Evolutionary conservation across 2,888 invertebrate genomes (phyloP).

Genomic region (Callyntrura guangdongensis): DNA sequence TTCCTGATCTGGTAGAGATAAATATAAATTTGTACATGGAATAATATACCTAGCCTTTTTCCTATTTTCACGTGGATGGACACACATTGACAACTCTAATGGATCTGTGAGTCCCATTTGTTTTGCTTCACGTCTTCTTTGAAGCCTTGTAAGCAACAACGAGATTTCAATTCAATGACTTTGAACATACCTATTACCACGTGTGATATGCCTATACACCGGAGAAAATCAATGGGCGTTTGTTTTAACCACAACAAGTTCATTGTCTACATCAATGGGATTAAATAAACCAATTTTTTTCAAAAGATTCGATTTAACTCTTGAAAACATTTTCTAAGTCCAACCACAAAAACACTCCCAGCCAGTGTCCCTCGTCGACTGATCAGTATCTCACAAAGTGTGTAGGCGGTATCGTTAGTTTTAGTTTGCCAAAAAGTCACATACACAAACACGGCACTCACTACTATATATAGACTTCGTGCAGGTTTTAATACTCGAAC

Average conservation of each 20-base stretch:
- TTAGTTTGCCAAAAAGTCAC: conserved; percentile 71
- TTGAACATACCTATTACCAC: not conserved
- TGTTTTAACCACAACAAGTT: not conserved
- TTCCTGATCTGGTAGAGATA: conserved; percentile 21
- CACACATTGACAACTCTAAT: conserved; percentile 50
- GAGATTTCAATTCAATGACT: conserved; percentile 8
- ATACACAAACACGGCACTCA: conserved; percentile 47
- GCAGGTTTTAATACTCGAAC: not conserved
- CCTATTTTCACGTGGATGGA: conserved; percentile 33
- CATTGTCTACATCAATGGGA: conserved; percentile 29
- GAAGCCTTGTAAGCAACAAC: not conserved
- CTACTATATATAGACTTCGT: not conserved
- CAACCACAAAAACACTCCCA: conserved; percentile 2
- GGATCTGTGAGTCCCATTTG: conserved; percentile 23
- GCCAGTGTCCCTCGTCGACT: not conserved
- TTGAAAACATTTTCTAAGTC: conserved; percentile 35
- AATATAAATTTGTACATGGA: not conserved
- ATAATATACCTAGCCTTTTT: not conserved
- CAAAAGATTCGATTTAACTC: conserved; percentile 41
- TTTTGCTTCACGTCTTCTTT: not conserved
- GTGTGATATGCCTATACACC: not conserved
- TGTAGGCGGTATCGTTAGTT: conserved; percentile 73
- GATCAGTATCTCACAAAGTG: not conserved
- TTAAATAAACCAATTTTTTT: conserved; percentile 40
- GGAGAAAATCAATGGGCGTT: not conserved